Percentiles rank a stretch among this genome's conserved stretches.
These are phyloP conservation scores for Tinamus guttatus DNA, from an alignment of 2,113 vertebrate species.

Conservation along the genomic window DNA sequence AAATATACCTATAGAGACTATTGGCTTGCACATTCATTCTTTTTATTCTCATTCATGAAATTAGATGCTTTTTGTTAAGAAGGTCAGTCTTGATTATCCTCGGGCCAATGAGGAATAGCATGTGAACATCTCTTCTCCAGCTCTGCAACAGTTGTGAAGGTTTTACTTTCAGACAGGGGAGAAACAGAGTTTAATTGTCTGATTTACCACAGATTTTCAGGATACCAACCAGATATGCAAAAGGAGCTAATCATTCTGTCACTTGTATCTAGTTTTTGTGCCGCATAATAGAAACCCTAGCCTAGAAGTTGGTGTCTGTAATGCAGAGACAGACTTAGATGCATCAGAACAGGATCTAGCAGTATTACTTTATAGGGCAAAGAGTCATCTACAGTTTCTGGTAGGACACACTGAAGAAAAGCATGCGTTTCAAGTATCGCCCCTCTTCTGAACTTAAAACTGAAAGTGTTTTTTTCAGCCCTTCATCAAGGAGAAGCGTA, in stretches of 20 bases:
- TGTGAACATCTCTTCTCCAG: background rate
- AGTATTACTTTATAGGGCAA: background rate
- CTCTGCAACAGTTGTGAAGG: background rate
- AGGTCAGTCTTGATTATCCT: background rate
- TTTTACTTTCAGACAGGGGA: background rate
- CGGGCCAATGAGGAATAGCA: background rate
- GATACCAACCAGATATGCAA: background rate
- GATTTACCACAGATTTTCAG: background rate
- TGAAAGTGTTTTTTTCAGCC: background rate
- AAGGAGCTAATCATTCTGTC: background rate
- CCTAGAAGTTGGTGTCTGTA: background rate
- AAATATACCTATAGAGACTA: background rate
- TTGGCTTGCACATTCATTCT: background rate
- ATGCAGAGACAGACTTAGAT: background rate
- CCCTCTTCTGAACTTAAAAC: background rate
- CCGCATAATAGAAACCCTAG: background rate
- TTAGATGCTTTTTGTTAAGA: background rate
- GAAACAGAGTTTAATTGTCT: background rate
- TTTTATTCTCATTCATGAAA: background rate
- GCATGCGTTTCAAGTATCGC: slow-evolving; percentile 28
- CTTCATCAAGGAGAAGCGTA: background rate
- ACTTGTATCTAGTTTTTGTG: background rate
- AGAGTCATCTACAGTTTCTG: background rate
- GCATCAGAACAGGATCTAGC: background rate
- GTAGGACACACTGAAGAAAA: background rate